Evolutionary conservation across 2,888 invertebrate genomes (phyloP), one percentile per base, ranked within the genome.

Genomic region (Drosophila testacea): DNA sequence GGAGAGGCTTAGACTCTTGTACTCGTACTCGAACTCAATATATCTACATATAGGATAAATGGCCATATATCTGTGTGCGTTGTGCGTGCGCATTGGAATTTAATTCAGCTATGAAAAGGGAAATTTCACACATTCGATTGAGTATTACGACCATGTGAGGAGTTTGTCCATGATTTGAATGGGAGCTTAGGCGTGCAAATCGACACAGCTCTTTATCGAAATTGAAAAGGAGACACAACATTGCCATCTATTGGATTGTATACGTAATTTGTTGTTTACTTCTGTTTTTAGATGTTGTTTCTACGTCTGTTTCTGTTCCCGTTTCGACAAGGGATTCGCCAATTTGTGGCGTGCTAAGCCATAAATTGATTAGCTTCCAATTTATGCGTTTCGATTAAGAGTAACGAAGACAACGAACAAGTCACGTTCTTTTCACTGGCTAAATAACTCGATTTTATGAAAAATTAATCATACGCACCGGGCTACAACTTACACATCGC

Each of bases 321-420:
- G 27, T 50, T 46, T 27, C 55, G 27, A 47, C 46, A 47, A 51
- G 71, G 55, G 69, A 67, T 66, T 77, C 55, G 46, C 70, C 65
- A 80, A 81, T 66, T 75, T 83, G 71, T 64, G 74, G 71, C 70
- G 34, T 70, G 68, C 61, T 63, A 69, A 63, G 61, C 66, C 71
- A 86, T 89, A 89, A 84, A 88, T 88, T 88, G 87, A 83, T 83
- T 88, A 82, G 69, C 65, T 65, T n/a, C 16, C 44, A 77, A 85
- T 61, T 77, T 77, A 71, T 77, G 56, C 11, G 30, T 47, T 70
- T 82, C 69, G 69, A 73, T 76, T 74, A 78, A 57, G 50, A 34
- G 27, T 28, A 10, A 42, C 32, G 2, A 28, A 13, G 32, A 56
- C 11, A 47, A n/a, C 22, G 34, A 27, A 28, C 32, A 44, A 61